A percentile compares a stretch with the other conserved stretches of the same genome.
These are phyloP conservation scores for Procavia capensis DNA, from an alignment of 2,113 vertebrate species.

Conservation along the genomic window DNA sequence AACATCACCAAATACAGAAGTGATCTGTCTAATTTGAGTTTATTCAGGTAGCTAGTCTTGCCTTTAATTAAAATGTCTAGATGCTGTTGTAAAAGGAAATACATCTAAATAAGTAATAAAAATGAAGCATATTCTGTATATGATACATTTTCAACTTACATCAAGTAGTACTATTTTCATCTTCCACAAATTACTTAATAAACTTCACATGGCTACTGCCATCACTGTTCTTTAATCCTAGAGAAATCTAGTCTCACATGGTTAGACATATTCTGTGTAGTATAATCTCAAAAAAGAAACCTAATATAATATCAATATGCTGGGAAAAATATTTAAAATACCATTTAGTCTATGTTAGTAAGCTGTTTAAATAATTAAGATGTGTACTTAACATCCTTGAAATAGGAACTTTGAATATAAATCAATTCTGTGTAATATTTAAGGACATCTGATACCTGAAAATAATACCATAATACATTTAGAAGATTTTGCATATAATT, in stretches of 20 bases:
- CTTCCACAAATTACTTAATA: not conserved
- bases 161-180: not conserved
- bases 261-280: not conserved
- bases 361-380: not conserved
- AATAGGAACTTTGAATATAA: slow-evolving; percentile 19
- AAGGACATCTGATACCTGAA: not conserved
- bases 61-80: slow-evolving; percentile 31
- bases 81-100: not conserved
- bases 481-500: not conserved
- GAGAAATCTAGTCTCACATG: not conserved
- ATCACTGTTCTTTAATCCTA: not conserved
- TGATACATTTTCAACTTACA: not conserved
- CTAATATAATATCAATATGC: not conserved
- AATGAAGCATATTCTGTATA: not conserved
- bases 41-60: not conserved
- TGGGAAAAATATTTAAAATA: not conserved
- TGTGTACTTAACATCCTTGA: not conserved
- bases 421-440: not conserved
- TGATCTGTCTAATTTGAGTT: not conserved
- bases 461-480: not conserved
- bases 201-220: not conserved
- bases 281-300: not conserved
- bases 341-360: not conserved
- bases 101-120: not conserved
- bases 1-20: not conserved